Evolutionary conservation across 2,888 invertebrate genomes (phyloP).

Genomic region (Aethes cnicana): DNA sequence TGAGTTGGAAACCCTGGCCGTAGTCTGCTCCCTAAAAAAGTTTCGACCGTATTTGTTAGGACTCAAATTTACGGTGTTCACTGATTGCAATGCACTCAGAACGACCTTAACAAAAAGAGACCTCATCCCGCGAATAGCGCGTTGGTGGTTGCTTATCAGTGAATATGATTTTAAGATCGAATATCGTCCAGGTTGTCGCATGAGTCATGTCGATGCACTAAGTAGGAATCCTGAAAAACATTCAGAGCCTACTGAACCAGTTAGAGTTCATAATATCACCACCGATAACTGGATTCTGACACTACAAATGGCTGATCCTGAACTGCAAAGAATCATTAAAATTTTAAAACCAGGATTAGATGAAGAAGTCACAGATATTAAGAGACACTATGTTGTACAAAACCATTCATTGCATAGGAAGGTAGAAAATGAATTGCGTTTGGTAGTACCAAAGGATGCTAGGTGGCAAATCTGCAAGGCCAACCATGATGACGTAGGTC

Average conservation of each 20-base stretch:
- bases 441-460: conserved; percentile 3
- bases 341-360: conserved; percentile 27
- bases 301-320: conserved; percentile 28
- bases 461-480: not conserved
- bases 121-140: conserved; percentile 31
- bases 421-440: not conserved
- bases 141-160: conserved; percentile 30
- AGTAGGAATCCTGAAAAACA: not conserved
- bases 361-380: conserved; percentile 21
- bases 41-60: conserved; percentile 36
- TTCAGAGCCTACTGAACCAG: not conserved
- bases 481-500: conserved; percentile 9
- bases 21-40: conserved; percentile 31
- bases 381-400: conserved; percentile 22
- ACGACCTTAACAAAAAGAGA: conserved; percentile 34
- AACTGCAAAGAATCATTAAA: conserved; percentile 25
- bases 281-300: conserved; percentile 31
- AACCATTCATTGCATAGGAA: conserved; percentile 19
- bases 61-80: conserved; percentile 29
- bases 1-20: conserved; percentile 37
- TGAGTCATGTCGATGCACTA: conserved; percentile 25
- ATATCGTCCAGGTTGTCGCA: conserved; percentile 11
- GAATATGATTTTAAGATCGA: conserved; percentile 12
- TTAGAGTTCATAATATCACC: conserved; percentile 18
- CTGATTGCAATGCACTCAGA: conserved; percentile 34